Evolutionary conservation across 2,797 vertebrate genomes (phyloP).

Genomic region (Sebastes minor): DNA sequence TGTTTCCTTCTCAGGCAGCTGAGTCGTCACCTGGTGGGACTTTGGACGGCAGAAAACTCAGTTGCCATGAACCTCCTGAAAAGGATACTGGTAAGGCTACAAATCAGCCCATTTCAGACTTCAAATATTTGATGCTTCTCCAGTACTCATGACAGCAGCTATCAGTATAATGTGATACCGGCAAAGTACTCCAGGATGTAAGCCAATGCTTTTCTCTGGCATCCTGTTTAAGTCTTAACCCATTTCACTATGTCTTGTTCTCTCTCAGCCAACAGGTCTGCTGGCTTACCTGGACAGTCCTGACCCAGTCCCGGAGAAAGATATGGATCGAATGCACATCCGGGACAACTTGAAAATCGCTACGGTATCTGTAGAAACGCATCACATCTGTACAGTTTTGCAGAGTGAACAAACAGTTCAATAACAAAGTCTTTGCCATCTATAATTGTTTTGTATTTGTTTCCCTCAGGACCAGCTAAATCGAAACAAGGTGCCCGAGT

Average conservation of each 20-base stretch:
- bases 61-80: conserved; percentile 96
- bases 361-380: conserved; percentile 80
- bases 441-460: not conserved
- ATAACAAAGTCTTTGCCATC: not conserved
- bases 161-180: conserved; percentile 10
- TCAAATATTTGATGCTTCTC: conserved; percentile 6
- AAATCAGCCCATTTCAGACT: not conserved
- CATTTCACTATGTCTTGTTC: not conserved
- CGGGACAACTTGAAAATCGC: conserved; percentile 98
- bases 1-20: conserved; percentile 86
- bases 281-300: conserved; percentile 94
- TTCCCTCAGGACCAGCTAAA: conserved; percentile 92
- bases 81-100: conserved; percentile 90
- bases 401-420: not conserved
- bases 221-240: not conserved
- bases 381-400: not conserved
- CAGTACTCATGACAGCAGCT: conserved; percentile 11
- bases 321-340: conserved; percentile 96
- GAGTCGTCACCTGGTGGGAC: conserved; percentile 97
- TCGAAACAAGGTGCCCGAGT: conserved; percentile 96
- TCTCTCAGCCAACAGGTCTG: conserved; percentile 90
- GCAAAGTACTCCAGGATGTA: not conserved
- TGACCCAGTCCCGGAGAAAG: conserved; percentile 94
- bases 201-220: conserved; percentile 4
- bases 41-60: conserved; percentile 97